These are phyloP conservation scores for Phasianus colchicus DNA, from an alignment of 2,113 vertebrate genomes.

Conservation along the genomic window DNA sequence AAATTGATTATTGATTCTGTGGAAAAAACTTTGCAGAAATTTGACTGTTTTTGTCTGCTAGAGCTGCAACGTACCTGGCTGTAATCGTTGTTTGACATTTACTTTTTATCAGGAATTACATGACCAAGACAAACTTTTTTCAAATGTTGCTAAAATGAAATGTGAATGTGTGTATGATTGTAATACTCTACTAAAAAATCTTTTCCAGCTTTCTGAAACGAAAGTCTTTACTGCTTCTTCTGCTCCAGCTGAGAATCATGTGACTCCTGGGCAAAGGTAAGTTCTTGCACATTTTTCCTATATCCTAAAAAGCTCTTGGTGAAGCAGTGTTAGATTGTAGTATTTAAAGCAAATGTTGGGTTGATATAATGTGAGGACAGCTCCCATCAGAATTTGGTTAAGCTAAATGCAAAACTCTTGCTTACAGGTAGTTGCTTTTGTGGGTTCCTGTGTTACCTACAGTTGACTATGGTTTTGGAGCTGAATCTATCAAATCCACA, in stretches of 20 bases:
- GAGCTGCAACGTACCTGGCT: background rate
- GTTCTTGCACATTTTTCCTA: background rate
- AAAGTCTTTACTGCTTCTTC: slow-evolving; percentile 96
- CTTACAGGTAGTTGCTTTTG: rapidly evolving
- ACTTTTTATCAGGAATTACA: background rate
- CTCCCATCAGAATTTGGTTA: background rate
- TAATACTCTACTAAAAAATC: background rate
- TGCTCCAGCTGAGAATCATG: slow-evolving; percentile 86
- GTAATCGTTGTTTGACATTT: background rate
- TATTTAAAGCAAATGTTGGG: background rate
- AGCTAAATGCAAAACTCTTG: background rate
- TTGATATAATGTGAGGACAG: background rate
- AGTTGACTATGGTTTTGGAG: background rate
- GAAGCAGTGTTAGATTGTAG: background rate
- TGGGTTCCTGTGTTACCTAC: background rate
- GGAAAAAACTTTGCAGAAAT: background rate
- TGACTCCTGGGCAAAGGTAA: slow-evolving; percentile 87
- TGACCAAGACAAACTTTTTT: background rate
- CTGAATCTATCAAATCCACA: background rate
- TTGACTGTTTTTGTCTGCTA: background rate
- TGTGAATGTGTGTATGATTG: background rate
- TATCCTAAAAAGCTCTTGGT: background rate
- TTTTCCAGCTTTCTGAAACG: slow-evolving; percentile 91
- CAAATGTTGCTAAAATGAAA: background rate
- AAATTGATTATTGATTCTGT: background rate